These are phyloP conservation scores for Drosophila niveifrons DNA, from an alignment of 2,888 invertebrate genomes.

Conservation along the genomic window DNA sequence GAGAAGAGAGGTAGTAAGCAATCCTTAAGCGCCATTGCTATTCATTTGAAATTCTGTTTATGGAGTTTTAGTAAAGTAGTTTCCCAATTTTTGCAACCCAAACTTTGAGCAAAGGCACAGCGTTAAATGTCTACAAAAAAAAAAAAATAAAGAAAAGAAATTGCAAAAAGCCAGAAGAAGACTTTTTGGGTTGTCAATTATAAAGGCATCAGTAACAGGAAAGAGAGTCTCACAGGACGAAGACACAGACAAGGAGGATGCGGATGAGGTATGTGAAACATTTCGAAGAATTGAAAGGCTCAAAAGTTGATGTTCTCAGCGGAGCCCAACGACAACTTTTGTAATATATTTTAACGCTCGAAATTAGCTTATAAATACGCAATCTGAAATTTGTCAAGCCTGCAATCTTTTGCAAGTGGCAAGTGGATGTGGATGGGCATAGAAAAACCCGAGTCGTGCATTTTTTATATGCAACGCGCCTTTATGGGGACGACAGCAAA, in stretches of 20 bases:
- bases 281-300: slow-evolving; percentile 44
- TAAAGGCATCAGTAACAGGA: slow-evolving; percentile 13
- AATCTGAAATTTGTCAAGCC: slow-evolving; percentile 51
- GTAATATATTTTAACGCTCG: slow-evolving; percentile 51
- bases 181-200: slow-evolving; percentile 42
- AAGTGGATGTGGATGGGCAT: not conserved
- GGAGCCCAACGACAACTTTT: slow-evolving; percentile 49
- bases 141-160: slow-evolving; percentile 7
- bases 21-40: slow-evolving; percentile 25
- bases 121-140: slow-evolving; percentile 19
- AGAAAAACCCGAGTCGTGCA: slow-evolving; percentile 54
- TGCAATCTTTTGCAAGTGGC: slow-evolving; percentile 31
- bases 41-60: slow-evolving; percentile 72
- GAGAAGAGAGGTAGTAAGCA: slow-evolving; percentile 4
- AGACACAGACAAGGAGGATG: not conserved
- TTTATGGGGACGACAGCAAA: slow-evolving; percentile 59
- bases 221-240: slow-evolving; percentile 11
- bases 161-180: not conserved
- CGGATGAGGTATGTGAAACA: not conserved
- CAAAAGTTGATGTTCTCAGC: slow-evolving; percentile 41
- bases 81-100: slow-evolving; percentile 40
- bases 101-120: slow-evolving; percentile 30
- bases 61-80: slow-evolving; percentile 37
- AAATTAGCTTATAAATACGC: slow-evolving; percentile 79
- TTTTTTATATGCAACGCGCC: slow-evolving; percentile 72